Conservation (phyloP, 2,888 invertebrate genomes). For the Incurvaria masculella region DNA sequence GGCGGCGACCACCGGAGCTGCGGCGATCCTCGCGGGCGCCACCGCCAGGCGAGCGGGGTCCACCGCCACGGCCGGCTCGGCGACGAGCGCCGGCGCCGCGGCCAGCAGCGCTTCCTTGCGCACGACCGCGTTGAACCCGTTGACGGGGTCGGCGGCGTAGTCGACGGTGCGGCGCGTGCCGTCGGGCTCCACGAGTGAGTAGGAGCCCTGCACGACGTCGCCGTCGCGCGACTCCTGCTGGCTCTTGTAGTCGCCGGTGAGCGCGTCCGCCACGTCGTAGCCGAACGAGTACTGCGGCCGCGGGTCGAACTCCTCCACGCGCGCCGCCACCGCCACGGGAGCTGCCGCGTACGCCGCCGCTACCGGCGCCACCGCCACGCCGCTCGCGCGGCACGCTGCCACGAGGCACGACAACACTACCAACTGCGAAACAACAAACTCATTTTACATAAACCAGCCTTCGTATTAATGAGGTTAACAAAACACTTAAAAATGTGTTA, state of each 20-base stretch:
- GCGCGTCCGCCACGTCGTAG: conserved; percentile 41
- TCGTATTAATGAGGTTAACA: too few species aligned
- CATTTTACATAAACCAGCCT: too few species aligned
- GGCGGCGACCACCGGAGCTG: conserved; percentile 17
- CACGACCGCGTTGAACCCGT: conserved; percentile 44
- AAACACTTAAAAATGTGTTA: too few species aligned
- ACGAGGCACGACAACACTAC: conserved; percentile 41
- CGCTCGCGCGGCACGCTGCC: conserved; percentile 33
- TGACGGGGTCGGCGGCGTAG: conserved; percentile 39
- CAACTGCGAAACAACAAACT: too few species aligned
- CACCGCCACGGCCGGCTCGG: conserved; percentile 28
- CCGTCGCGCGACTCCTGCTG: conserved; percentile 52
- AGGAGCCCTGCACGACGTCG: conserved; percentile 48
- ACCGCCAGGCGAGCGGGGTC: conserved; percentile 25
- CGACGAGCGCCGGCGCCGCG: conserved; percentile 31
- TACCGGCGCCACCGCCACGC: conserved; percentile 27
- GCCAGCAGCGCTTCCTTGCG: conserved; percentile 28
- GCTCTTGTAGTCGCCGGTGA: conserved; percentile 47
- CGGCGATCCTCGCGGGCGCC: conserved; percentile 25
- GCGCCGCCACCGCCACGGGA: conserved; percentile 22
- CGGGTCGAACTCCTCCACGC: conserved; percentile 49
- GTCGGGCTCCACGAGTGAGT: conserved; percentile 42
- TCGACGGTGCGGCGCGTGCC: conserved; percentile 41
- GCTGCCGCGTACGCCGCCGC: conserved; percentile 21
- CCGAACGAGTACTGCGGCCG: conserved; percentile 56